Percentiles rank a stretch among this genome's conserved stretches.
Conservation (phyloP, 2,113 vertebrate species). For the Hippocampus zosterae region DNA sequence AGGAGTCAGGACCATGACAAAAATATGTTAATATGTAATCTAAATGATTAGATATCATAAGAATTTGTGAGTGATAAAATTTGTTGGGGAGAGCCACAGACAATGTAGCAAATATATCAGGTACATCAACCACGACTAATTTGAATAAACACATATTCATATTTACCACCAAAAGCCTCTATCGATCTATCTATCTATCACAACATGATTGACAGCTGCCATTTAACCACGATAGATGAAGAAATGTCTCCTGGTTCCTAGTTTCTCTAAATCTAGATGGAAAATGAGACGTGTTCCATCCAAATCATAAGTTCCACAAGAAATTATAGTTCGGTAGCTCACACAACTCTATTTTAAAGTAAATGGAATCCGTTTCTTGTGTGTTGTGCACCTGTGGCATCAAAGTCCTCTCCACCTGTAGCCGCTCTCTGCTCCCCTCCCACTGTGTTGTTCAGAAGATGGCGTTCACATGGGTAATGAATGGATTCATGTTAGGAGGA, state of each 20-base stretch:
- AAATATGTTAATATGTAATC: neutral
- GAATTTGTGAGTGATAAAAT: neutral
- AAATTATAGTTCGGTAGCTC: no score
- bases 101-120: no score
- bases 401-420: neutral
- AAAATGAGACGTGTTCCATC: neutral
- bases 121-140: no score
- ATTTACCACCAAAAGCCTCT: no score
- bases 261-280: neutral
- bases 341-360: no score
- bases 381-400: constrained; percentile 14
- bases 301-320: neutral
- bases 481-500: constrained; percentile 21
- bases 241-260: neutral
- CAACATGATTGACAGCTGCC: neutral
- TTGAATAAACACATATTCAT: no score
- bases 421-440: constrained; percentile 17
- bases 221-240: neutral
- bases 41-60: neutral
- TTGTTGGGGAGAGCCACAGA: neutral
- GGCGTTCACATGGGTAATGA: constrained; percentile 7
- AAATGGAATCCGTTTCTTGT: constrained; percentile 10
- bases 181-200: neutral
- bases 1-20: no score
- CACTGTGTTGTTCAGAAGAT: neutral